phyloP scores from a whole-genome alignment of 2,888 invertebrate genomes.

The Drosophila barbarae region DNA sequence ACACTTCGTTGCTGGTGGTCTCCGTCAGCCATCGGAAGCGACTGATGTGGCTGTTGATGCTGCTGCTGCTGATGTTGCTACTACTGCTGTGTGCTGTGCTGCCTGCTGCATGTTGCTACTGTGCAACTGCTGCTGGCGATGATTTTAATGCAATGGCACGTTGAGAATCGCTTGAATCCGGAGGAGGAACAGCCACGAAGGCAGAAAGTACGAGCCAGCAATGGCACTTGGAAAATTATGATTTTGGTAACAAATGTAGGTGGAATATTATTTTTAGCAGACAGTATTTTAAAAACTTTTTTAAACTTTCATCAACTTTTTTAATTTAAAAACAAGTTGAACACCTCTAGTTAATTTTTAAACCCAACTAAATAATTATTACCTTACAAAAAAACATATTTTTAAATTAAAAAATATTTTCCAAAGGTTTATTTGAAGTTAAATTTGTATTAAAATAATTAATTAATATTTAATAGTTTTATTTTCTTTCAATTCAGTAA shows the following conservation, averaged over 20 bases:
- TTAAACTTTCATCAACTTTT: not conserved
- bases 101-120: slow-evolving; percentile 21
- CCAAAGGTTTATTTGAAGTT: not conserved
- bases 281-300: not conserved
- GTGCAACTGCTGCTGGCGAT: slow-evolving; percentile 33
- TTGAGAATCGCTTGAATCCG: slow-evolving; percentile 8
- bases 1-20: slow-evolving; percentile 46
- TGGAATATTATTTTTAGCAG: not conserved
- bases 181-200: slow-evolving; percentile 13
- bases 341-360: too few species aligned
- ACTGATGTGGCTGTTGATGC: slow-evolving; percentile 52
- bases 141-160: slow-evolving; percentile 52
- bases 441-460: not conserved
- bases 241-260: not conserved
- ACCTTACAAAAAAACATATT: too few species aligned
- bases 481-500: not conserved
- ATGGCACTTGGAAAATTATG: not conserved
- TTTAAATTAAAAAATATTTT: too few species aligned
- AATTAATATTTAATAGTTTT: not conserved
- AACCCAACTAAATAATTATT: too few species aligned
- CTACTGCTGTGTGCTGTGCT: slow-evolving; percentile 27
- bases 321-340: not conserved
- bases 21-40: slow-evolving; percentile 61
- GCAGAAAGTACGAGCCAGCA: slow-evolving; percentile 15
- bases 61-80: slow-evolving; percentile 19